Base-by-base conservation (phyloP, 2,797 vertebrate genomes). In the Otolemur crassicaudatus region DNA sequence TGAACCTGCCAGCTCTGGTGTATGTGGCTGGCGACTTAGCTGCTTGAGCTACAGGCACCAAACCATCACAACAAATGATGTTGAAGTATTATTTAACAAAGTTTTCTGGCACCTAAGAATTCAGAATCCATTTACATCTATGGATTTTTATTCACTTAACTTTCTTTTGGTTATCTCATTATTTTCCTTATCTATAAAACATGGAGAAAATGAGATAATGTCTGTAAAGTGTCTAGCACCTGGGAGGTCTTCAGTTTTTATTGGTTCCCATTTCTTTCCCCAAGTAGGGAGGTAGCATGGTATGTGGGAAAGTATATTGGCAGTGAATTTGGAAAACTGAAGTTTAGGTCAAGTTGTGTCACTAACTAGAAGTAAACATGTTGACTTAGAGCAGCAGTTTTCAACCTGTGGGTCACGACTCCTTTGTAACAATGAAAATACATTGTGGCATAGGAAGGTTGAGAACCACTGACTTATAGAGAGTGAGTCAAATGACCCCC, bases 171-270 rank as follows among this genome's bases (percentile, higher is more conserved):
- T 91, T 92, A 69, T 73, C 20, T 76, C 70, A 49, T 86, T 76
- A 5, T 95, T 95, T 88, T 87, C 70, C 60, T 95, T 87, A 7
- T 75, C 63, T 96, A 11, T 23, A 69, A 72, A 87, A 77, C 27
- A 31, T 40, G 22, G 31, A 72, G 37, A 34, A 65, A 72, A 75
- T 12, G 25, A 91, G 34, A 12, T 90, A 34, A 67, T 5, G 1
- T 40, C 56, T 56, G 2, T 70, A 25, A 84, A 79, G 31, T 25
- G 3, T 60, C 34, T 31, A 77, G 87, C 10, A 22, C 27, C 7
- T 43, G 31, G 20, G 53, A 95, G 12, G 43, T 87, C 22, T 76
- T 92, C 9, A 14, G 65, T 29, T 72, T 92, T 83, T 13, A 25
- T 7, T 67, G 91, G 22, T 87, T 77, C 49, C 31, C 6, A 7